A percentile compares a stretch with the other conserved stretches of the same genome.
Conservation (phyloP, 2,888 invertebrate genomes). For the Melitaea athalia region DNA sequence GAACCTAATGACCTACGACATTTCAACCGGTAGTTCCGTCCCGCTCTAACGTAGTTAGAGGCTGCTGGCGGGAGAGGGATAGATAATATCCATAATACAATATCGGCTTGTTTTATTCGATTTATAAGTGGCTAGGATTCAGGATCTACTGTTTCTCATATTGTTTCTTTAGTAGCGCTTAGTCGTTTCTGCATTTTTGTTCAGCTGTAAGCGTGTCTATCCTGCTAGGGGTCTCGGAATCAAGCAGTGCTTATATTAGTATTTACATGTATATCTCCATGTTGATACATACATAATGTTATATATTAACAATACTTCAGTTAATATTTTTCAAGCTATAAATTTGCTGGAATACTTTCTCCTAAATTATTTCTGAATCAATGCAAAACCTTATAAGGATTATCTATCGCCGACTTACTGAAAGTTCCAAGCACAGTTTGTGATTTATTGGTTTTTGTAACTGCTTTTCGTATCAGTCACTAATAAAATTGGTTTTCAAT, state of each 20-base stretch:
- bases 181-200: constrained; percentile 46
- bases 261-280: constrained; percentile 4
- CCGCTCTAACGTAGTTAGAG: constrained; percentile 46
- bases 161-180: constrained; percentile 61
- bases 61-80: constrained; percentile 54
- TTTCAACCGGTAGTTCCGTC: constrained; percentile 73
- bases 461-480: constrained; percentile 17
- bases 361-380: constrained; percentile 30
- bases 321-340: constrained; percentile 6
- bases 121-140: constrained; percentile 71
- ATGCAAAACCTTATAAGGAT: constrained; percentile 34
- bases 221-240: constrained; percentile 6
- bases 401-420: constrained; percentile 29
- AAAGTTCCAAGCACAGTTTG: constrained; percentile 21
- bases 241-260: constrained; percentile 8
- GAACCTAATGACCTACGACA: constrained; percentile 82
- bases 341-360: constrained; percentile 18
- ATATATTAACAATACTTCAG: background rate
- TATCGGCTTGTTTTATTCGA: constrained; percentile 76
- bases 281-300: background rate
- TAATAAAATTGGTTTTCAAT: constrained; percentile 7
- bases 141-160: constrained; percentile 70
- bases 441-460: constrained; percentile 33
- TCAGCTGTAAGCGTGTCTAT: constrained; percentile 11
- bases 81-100: constrained; percentile 73